Conservation (phyloP, 2,113 vertebrate species). For the Saccopteryx leptura region DNA sequence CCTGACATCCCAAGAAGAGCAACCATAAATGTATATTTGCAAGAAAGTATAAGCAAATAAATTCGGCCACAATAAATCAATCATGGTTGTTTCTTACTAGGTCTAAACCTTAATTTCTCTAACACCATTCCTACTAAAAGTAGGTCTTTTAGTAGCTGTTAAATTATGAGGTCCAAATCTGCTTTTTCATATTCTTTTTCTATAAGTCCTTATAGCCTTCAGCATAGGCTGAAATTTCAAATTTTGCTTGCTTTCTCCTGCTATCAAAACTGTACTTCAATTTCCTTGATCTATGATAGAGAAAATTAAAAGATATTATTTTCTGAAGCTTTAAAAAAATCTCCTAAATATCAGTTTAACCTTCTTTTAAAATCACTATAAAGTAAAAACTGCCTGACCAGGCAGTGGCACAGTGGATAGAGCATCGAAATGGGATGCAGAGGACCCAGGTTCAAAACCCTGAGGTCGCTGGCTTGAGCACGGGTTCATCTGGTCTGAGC, state of each 20-base stretch:
- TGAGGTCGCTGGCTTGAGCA: no score
- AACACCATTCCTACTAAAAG: neutral
- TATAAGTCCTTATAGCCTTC: constrained; percentile 5
- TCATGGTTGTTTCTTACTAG: neutral
- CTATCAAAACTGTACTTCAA: constrained; percentile 46
- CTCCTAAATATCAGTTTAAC: constrained; percentile 29
- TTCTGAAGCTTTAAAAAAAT: constrained; percentile 31
- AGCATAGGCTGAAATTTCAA: constrained; percentile 33
- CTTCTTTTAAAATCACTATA: constrained; percentile 50
- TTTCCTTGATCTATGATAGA: constrained; percentile 23
- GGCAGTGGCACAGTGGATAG: no score
- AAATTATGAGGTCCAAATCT: constrained; percentile 10
- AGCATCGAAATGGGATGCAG: no score
- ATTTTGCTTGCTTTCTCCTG: constrained; percentile 42
- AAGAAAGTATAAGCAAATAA: constrained; percentile 63
- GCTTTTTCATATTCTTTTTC: constrained; percentile 50
- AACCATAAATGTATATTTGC: neutral
- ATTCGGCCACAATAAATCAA: constrained; percentile 30
- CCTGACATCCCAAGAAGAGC: neutral
- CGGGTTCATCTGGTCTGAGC: no score
- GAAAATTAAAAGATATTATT: constrained; percentile 47
- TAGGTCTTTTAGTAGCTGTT: constrained; percentile 17
- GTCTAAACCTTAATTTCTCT: constrained; percentile 39
- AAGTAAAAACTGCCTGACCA: constrained; percentile 44
- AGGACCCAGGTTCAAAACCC: no score